Conservation (phyloP, 2,797 vertebrate genomes). For the Scolopax rusticola region DNA sequence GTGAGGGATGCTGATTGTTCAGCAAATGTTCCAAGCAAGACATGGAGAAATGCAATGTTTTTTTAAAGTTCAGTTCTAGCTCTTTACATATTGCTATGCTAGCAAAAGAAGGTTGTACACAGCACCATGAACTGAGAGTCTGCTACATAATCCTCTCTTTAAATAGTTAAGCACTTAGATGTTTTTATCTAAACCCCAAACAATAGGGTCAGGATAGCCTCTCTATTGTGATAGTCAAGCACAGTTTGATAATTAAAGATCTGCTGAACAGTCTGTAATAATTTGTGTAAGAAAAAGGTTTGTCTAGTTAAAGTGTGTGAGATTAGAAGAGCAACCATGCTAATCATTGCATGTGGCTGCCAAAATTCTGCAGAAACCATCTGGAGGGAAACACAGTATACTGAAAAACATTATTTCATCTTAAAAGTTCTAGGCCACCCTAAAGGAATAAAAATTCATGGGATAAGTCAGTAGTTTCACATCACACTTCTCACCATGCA, state of each 20-base stretch:
- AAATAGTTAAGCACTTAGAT: background rate
- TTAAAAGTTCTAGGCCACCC: conserved; percentile 20
- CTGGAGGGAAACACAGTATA: conserved; percentile 30
- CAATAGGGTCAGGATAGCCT: background rate
- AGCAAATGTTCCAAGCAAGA: background rate
- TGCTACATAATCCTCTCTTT: background rate
- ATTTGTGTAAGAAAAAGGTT: background rate
- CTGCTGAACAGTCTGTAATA: conserved; percentile 30
- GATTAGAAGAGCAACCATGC: conserved; percentile 12
- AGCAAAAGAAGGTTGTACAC: background rate
- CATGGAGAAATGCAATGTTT: background rate
- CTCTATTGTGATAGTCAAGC: conserved; percentile 11
- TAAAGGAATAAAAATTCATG: background rate
- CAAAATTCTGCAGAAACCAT: background rate
- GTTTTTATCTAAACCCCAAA: background rate
- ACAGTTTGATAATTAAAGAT: background rate
- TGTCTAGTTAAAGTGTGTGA: background rate
- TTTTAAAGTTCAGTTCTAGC: background rate
- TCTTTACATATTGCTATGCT: background rate
- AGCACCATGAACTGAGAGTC: background rate
- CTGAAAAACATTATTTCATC: background rate
- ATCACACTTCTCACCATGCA: background rate
- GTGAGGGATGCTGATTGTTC: background rate
- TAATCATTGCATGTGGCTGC: background rate
- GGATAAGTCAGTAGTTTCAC: background rate